Conservation (phyloP, 2,797 vertebrate species). For the Pterois miles region DNA sequence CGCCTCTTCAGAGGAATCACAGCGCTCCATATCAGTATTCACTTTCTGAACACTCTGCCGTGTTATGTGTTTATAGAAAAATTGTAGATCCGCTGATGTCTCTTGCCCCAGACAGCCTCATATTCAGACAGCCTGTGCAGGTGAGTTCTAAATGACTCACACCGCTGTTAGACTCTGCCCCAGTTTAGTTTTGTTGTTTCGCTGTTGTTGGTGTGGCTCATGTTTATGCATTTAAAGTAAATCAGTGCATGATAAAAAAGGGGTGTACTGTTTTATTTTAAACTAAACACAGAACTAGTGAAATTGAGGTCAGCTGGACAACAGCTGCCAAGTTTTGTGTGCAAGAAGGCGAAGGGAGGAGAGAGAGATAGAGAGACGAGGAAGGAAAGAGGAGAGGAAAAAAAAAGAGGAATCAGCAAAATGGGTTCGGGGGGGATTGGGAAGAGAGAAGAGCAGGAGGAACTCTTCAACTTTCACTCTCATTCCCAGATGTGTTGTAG, state of each 20-base stretch:
- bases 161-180: constrained; percentile 40
- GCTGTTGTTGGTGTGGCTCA: neutral
- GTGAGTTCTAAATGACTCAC: constrained; percentile 62
- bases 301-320: constrained; percentile 63
- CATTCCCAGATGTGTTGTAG: constrained; percentile 83
- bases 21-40: constrained; percentile 60
- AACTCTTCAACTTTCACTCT: constrained; percentile 84
- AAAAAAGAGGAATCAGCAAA: constrained; percentile 65
- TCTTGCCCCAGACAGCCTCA: constrained; percentile 62
- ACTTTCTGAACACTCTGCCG: constrained; percentile 52
- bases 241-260: constrained; percentile 31
- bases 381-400: constrained; percentile 16
- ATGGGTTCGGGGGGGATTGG: constrained; percentile 46
- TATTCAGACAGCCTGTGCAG: constrained; percentile 50
- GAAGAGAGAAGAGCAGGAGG: constrained; percentile 69
- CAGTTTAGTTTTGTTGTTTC: constrained; percentile 31
- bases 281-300: constrained; percentile 45
- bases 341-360: constrained; percentile 39
- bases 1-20: constrained; percentile 67
- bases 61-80: constrained; percentile 61
- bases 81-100: constrained; percentile 62
- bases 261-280: constrained; percentile 35
- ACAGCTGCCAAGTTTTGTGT: constrained; percentile 55
- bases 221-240: neutral
- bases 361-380: constrained; percentile 12